phyloP scores from a whole-genome alignment of 2,113 vertebrate genomes.

The Melanocharis versteri region DNA sequence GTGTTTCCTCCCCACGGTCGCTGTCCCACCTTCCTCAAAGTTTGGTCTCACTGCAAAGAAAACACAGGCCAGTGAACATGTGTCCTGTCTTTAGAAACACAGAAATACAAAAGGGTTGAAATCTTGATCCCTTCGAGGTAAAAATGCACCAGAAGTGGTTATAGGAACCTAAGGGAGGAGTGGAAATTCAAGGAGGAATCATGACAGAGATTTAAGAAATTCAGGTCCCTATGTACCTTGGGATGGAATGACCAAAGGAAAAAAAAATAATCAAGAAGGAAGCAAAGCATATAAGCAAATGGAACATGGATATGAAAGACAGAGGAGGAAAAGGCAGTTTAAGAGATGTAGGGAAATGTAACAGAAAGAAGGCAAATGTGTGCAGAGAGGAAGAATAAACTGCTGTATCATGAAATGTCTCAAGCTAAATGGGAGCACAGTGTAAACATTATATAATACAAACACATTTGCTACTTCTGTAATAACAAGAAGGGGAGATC shows the following conservation, averaged over 20 bases:
- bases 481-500: not conserved
- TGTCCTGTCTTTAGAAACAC: not conserved
- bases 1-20: conserved; percentile 82
- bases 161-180: not conserved
- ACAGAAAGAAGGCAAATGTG: not conserved
- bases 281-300: not conserved
- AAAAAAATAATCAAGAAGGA: not conserved
- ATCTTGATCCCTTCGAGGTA: not conserved
- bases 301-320: not conserved
- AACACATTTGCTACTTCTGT: not conserved
- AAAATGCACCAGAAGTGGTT: not conserved
- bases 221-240: not conserved
- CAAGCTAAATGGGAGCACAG: not conserved
- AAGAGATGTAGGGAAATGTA: not conserved
- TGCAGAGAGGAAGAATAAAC: not conserved
- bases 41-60: conserved; percentile 84
- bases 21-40: conserved; percentile 86
- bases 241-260: not conserved
- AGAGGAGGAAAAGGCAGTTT: not conserved
- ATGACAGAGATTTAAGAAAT: not conserved
- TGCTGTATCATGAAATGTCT: not conserved
- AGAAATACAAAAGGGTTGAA: not conserved
- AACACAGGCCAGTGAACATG: not conserved
- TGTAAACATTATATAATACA: not conserved
- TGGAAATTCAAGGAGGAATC: not conserved